phyloP scores from a whole-genome alignment of 2,888 invertebrate species.

The Heliconius sara region DNA sequence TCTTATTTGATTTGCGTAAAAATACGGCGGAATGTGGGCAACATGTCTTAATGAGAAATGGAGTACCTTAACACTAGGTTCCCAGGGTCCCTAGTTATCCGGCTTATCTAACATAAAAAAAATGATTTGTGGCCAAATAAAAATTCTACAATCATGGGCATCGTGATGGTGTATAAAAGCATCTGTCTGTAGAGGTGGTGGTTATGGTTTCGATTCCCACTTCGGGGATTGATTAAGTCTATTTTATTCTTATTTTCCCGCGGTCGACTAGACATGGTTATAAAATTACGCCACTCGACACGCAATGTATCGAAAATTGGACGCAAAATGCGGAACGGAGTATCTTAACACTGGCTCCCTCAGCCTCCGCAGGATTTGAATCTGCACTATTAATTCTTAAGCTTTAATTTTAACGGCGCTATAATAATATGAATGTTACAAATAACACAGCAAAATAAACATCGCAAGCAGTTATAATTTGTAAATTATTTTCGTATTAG shows the following conservation, averaged over 20 bases:
- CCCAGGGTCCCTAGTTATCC: too few species aligned
- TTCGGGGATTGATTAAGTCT: background rate
- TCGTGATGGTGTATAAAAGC: too few species aligned
- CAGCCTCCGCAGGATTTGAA: background rate
- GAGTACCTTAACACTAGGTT: too few species aligned
- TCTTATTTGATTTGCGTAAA: too few species aligned
- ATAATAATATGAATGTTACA: background rate
- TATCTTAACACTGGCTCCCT: background rate
- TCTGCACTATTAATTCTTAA: background rate
- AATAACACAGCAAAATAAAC: background rate
- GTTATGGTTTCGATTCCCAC: background rate
- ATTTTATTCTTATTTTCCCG: background rate
- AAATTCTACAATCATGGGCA: too few species aligned
- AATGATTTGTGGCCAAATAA: too few species aligned
- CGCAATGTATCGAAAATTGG: background rate
- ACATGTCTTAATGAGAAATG: too few species aligned
- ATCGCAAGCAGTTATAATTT: background rate
- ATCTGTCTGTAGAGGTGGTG: too few species aligned
- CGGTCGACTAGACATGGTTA: too few species aligned
- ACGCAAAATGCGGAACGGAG: background rate
- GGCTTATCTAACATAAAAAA: too few species aligned
- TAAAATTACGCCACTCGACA: background rate
- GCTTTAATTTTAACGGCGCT: background rate
- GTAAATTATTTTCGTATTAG: constrained; percentile 19
- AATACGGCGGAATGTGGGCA: too few species aligned